These are phyloP conservation scores for Acropora yongei DNA, from an alignment of 64 coral and sea anemone genomes.

Conservation along the genomic window DNA sequence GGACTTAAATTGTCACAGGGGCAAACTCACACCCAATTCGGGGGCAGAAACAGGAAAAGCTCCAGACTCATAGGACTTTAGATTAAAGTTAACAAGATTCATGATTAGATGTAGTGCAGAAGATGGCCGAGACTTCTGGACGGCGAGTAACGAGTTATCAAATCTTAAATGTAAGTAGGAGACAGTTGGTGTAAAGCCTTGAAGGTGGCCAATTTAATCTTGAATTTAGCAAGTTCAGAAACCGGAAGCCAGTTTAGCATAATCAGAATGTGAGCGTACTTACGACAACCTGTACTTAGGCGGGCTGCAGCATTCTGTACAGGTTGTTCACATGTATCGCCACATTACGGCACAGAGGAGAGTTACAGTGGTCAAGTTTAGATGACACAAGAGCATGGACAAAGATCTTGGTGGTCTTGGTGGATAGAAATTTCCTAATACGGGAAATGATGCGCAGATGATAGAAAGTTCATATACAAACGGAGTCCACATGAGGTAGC, in stretches of 20 bases:
- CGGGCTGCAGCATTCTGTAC: constrained; percentile 44
- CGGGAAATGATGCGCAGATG: constrained; percentile 22
- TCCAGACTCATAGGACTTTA: too few species aligned
- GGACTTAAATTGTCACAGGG: too few species aligned
- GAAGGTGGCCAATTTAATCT: constrained; percentile 12
- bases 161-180: too few species aligned
- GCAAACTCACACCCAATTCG: too few species aligned
- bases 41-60: too few species aligned
- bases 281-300: neutral
- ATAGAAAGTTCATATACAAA: constrained; percentile 20
- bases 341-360: neutral
- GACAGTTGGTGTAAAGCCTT: neutral
- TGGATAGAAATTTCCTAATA: constrained; percentile 12
- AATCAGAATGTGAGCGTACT: constrained; percentile 29
- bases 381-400: constrained; percentile 40
- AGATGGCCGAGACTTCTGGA: too few species aligned
- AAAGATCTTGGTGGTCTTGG: neutral
- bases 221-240: neutral
- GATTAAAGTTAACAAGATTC: too few species aligned
- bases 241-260: neutral
- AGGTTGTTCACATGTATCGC: constrained; percentile 10
- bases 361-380: constrained; percentile 34
- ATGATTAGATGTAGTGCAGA: too few species aligned
- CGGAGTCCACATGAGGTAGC: neutral
- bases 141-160: too few species aligned